A percentile compares a stretch with the other conserved stretches of the same genome.
Evolutionary conservation across 2,113 vertebrate species (phyloP).

Genomic region (Hippocampus zosterae): DNA sequence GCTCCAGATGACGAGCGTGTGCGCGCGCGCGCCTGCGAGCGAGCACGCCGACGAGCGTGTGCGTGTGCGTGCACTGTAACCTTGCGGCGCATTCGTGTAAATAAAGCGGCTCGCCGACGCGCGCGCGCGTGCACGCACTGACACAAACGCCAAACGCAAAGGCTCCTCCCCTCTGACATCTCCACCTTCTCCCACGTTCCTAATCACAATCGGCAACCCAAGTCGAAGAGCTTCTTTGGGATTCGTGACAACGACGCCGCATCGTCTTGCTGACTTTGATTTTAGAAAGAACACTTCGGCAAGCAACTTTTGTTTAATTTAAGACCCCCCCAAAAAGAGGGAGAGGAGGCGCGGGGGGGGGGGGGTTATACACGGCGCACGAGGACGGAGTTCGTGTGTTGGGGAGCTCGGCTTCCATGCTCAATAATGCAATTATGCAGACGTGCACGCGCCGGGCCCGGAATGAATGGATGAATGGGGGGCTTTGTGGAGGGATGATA

Average conservation of each 20-base stretch:
- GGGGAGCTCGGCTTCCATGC: constrained; percentile 10
- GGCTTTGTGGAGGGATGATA: constrained; percentile 99
- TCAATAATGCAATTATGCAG: constrained; percentile 96
- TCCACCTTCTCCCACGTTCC: constrained; percentile 41
- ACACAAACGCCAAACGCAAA: constrained; percentile 76
- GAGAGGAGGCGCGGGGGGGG: too few species aligned
- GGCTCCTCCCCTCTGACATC: constrained; percentile 52
- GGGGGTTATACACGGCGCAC: neutral
- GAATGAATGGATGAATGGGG: constrained; percentile 94
- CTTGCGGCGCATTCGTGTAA: constrained; percentile 99
- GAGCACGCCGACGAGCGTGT: constrained; percentile 37
- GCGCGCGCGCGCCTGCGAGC: constrained; percentile 69
- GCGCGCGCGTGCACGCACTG: neutral
- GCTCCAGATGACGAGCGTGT: constrained; percentile 97
- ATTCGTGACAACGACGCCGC: neutral
- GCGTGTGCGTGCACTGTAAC: constrained; percentile 92
- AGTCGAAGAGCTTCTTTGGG: neutral
- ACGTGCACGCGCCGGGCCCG: constrained; percentile 87
- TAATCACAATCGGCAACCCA: neutral
- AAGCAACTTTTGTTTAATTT: neutral
- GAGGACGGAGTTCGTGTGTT: neutral
- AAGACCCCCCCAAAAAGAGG: neutral
- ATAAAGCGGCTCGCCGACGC: constrained; percentile 92
- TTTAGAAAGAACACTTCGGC: neutral
- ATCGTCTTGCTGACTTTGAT: too few species aligned